These are phyloP conservation scores for Poeciliopsis retropinna DNA, from an alignment of 2,113 vertebrate species.

Conservation along the genomic window DNA sequence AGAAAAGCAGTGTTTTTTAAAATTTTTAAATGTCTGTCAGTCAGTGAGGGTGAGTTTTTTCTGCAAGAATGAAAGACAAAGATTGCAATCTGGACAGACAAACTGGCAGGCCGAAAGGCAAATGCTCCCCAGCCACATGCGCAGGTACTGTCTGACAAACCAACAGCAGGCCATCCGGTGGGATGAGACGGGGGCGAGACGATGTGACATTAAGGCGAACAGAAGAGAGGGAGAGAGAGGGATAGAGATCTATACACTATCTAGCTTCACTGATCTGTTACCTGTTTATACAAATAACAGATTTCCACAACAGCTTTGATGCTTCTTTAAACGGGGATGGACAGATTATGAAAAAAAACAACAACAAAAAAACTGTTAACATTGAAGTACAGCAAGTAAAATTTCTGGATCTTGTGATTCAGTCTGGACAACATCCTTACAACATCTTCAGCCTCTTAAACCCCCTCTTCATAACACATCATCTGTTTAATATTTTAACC, in stretches of 20 bases:
- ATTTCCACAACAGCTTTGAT: not conserved
- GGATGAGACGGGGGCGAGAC: not conserved
- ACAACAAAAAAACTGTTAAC: not conserved
- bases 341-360: not conserved
- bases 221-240: constrained; percentile 2
- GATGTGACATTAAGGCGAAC: constrained; percentile 29
- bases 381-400: not conserved
- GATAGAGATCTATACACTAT: constrained; percentile 6
- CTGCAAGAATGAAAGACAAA: constrained; percentile 23
- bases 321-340: not conserved
- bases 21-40: not conserved
- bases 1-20: constrained; percentile 1
- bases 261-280: not conserved
- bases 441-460: not conserved
- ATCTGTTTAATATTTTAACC: not conserved
- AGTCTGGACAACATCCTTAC: not conserved
- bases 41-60: constrained; percentile 17
- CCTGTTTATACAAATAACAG: not conserved
- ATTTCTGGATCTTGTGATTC: not conserved
- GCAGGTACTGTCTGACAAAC: constrained; percentile 32
- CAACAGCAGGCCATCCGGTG: constrained; percentile 25
- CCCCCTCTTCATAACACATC: not conserved
- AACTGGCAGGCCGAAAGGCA: constrained; percentile 38
- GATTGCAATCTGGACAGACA: constrained; percentile 32
- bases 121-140: constrained; percentile 26